Evolutionary conservation across 2,888 invertebrate species (phyloP), one percentile per base, ranked within the genome.

Genomic region (Heteropelma amictum): DNA sequence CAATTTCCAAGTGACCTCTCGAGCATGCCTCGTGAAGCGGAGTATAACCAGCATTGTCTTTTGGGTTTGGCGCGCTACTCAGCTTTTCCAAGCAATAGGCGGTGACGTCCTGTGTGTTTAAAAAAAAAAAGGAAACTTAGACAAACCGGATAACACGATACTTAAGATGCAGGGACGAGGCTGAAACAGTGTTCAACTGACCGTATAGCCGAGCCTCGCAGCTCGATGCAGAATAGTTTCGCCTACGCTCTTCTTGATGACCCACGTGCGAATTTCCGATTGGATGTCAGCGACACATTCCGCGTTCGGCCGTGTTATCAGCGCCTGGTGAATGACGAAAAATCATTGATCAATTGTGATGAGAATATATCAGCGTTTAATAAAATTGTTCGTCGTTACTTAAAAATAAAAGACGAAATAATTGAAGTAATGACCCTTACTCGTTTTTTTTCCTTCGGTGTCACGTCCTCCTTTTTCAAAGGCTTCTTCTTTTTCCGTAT

Each of bases 191-290:
- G 75, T 49, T 72, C 14, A 77, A 90, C 93, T 92, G 90, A 96
- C 96, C 87, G 95, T 94, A 84, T 96, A 95, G 61, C 97, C 97
- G 65, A 96, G 92, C 82, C 97, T 92, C 1, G 98, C 97, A 49
- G 98, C 97, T 83, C 97, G 92, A 87, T 98, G 98, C 58, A 98
- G 92, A 82, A 96, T 93, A 0, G 97, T 98, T 89, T 98, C 98
- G 5, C 98, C 98, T 33, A 97, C 94, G 58, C 97, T 96, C 88
- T 98, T 98, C 89, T 97, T 98, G 63, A 98, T 93, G 76, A 97
- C 96, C 96, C 97, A 96, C 79, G 95, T 93, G 87, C 96, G 95
- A 75, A 97, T 95, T 89, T 97, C 96, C 82, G 93, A 93, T 78
- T 94, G 94, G 63, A 97, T 95, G 87, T 96, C 96, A 81, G 94